These are phyloP conservation scores for Blomia tropicalis DNA, from an alignment of 2,888 invertebrate species.

Conservation along the genomic window DNA sequence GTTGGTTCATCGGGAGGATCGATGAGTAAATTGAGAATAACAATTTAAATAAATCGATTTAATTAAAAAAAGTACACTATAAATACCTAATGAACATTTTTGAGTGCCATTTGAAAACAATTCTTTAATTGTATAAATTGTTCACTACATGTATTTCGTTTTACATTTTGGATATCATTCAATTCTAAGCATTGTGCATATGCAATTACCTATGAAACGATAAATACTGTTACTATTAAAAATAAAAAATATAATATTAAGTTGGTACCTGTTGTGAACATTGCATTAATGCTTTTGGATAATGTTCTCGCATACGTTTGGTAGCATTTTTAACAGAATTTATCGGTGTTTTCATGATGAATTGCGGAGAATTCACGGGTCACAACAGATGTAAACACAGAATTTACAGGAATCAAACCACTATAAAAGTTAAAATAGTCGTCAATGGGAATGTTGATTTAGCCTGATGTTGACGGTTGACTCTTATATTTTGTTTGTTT, in stretches of 20 bases:
- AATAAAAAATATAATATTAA: neutral
- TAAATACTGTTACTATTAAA: neutral
- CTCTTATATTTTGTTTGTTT: too few species aligned
- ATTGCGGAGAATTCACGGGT: neutral
- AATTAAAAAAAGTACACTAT: too few species aligned
- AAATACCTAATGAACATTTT: slow-evolving; percentile 11
- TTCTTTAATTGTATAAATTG: slow-evolving; percentile 10
- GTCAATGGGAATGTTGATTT: neutral
- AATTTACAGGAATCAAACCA: neutral
- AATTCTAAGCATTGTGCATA: slow-evolving; percentile 19
- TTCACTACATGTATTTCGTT: slow-evolving; percentile 11
- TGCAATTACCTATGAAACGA: neutral
- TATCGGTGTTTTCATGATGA: neutral
- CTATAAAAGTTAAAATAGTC: neutral
- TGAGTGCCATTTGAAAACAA: slow-evolving; percentile 19
- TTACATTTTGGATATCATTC: slow-evolving; percentile 20
- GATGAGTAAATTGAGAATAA: neutral
- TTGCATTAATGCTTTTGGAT: slow-evolving; percentile 17
- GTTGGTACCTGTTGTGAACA: slow-evolving; percentile 15
- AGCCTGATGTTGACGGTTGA: too few species aligned
- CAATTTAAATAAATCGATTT: neutral
- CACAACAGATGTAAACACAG: neutral
- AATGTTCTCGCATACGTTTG: slow-evolving; percentile 13
- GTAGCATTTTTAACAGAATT: slow-evolving; percentile 3
- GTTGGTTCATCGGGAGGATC: slow-evolving; percentile 7